A percentile compares a stretch with the other conserved stretches of the same genome.
Evolutionary conservation across 1,140 invertebrate genomes (phyloP).

Genomic region (Caenorhabditis briggsae): DNA sequence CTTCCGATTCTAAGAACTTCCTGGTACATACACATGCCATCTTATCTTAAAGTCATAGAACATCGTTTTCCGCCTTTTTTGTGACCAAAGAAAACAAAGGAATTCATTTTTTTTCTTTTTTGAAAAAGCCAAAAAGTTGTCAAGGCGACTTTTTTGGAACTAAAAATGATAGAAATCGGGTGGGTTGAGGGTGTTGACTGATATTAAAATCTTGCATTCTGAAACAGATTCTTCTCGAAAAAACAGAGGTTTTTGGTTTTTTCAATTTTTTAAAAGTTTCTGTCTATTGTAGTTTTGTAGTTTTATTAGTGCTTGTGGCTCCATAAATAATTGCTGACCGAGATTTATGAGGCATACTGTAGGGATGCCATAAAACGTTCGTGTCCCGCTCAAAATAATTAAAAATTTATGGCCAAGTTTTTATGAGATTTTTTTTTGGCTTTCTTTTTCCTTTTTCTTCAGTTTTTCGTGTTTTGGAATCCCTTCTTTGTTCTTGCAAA

Average conservation of each 20-base stretch:
- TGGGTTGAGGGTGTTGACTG: slow-evolving; percentile 6
- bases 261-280: too few species aligned
- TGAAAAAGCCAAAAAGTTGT: background rate
- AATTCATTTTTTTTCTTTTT: too few species aligned
- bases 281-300: too few species aligned
- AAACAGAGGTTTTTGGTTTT: too few species aligned
- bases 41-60: slow-evolving; percentile 3
- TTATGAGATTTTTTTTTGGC: background rate
- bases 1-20: background rate
- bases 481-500: background rate
- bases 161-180: slow-evolving; percentile 1
- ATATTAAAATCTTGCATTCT: slow-evolving; percentile 25
- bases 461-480: too few species aligned
- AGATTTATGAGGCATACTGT: too few species aligned
- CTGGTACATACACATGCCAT: background rate
- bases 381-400: too few species aligned
- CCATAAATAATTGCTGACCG: too few species aligned
- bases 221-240: slow-evolving; percentile 28
- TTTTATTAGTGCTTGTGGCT: too few species aligned
- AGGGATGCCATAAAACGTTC: too few species aligned
- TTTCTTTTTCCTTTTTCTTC: too few species aligned
- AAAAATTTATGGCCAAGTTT: background rate
- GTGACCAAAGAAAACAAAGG: too few species aligned
- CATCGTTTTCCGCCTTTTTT: background rate
- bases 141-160: background rate